Evolutionary conservation across 2,113 vertebrate genomes (phyloP).

Genomic region (Festucalex cinctus): DNA sequence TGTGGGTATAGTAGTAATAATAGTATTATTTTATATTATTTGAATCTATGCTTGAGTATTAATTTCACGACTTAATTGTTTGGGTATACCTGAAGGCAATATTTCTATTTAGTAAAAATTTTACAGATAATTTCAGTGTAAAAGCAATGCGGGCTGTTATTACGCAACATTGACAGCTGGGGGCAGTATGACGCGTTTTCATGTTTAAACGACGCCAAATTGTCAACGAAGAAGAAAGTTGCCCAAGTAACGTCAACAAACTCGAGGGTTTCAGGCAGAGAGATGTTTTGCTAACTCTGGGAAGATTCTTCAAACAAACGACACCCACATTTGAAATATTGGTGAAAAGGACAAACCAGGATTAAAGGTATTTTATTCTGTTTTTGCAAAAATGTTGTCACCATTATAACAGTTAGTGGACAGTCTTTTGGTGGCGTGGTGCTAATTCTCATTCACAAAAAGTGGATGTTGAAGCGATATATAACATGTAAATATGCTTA

Average conservation of each 20-base stretch:
- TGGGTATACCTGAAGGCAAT: too few species aligned
- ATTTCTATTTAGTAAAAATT: too few species aligned
- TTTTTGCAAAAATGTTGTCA: not conserved
- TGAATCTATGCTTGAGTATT: too few species aligned
- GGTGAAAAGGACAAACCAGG: not conserved
- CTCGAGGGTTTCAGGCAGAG: not conserved
- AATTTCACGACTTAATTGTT: too few species aligned
- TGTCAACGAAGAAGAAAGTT: conserved; percentile 24
- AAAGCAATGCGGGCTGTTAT: too few species aligned
- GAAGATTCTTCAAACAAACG: not conserved
- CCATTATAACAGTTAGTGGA: not conserved
- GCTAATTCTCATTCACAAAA: not conserved
- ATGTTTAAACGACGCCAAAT: too few species aligned
- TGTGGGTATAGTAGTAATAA: too few species aligned
- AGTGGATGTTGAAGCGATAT: not conserved
- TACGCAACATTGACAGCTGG: not conserved
- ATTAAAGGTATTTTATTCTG: not conserved
- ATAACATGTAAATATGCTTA: not conserved
- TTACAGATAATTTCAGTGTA: too few species aligned
- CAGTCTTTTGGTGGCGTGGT: not conserved
- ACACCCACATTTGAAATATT: not conserved
- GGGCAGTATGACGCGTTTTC: not conserved
- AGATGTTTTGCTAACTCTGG: not conserved
- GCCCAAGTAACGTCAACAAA: conserved; percentile 23
- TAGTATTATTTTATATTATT: too few species aligned